Evolutionary conservation across 2,888 invertebrate species (phyloP), one percentile per base, ranked within the genome.

Genomic region (Agrotis exclamationis): DNA sequence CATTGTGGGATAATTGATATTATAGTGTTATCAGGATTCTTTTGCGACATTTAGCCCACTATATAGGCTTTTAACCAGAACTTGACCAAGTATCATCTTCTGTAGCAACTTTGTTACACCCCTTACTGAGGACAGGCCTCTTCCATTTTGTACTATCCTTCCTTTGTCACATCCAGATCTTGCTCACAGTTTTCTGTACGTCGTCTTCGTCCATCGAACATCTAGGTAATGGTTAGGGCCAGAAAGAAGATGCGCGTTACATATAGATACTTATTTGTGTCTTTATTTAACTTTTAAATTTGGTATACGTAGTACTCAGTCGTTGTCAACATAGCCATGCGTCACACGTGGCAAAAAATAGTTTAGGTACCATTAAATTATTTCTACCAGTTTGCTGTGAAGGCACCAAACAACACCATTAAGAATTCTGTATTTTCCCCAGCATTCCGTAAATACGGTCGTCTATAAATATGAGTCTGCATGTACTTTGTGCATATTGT

Each of bases 401-500:
- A 33, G 6, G 22, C 13, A 44, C 18, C 13, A 57, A 57, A 65
- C 33, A 33, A 53, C 1, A 60, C 50, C 14, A n/a, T 76, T 54
- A 20, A 1, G 33, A 69, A 69, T 59, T 54, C 56, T 48, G 63
- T 28, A 20, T 67, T 71, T 70, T 74, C 45, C 45, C 18, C 57
- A 63, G 39, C 9, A 75, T 83, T 80, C 70, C 50, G 71, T 63
- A 79, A 84, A 79, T 80, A 68, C 68, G 28, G 28, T 58, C 63
- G 33, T 79, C 79, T 85, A 84, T 84, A 85, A 82, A 85, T 85
- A 85, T 64, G 47, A 78, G 53, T 28, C 62, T 28, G 56, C 56
- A 62, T 44, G 67, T 76, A 82, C 70, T 82, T 86, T 80, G 72
- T 76, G 80, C 63, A 82, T 82, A 85, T 69, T 70, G 75, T 84